These are phyloP conservation scores for Emberiza fucata DNA, from an alignment of 2,113 vertebrate species.

Conservation along the genomic window DNA sequence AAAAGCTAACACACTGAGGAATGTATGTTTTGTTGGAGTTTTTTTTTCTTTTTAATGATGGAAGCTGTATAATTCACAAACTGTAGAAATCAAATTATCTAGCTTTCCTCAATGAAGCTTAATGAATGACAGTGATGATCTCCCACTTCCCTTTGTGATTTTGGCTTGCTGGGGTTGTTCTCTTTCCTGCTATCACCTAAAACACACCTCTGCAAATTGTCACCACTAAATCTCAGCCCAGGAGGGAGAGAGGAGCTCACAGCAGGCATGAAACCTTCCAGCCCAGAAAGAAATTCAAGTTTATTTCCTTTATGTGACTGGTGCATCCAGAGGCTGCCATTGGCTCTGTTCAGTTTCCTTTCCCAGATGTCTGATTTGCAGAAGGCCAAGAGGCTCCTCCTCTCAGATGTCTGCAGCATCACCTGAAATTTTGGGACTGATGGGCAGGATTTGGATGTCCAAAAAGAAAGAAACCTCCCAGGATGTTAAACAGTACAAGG, in stretches of 20 bases:
- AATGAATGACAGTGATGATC: too few species aligned
- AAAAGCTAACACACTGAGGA: neutral
- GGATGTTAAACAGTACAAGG: neutral
- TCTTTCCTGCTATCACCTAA: neutral
- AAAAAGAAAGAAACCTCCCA: neutral
- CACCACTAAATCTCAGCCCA: neutral
- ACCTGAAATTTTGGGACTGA: neutral
- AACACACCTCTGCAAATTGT: neutral
- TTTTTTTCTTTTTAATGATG: neutral
- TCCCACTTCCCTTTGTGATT: neutral
- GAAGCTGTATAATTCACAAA: neutral
- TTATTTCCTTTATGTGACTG: neutral
- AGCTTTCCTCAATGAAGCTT: neutral
- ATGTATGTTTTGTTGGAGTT: rapidly evolving
- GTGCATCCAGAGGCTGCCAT: too few species aligned
- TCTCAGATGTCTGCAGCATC: neutral
- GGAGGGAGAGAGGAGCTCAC: neutral
- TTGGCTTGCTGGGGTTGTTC: neutral
- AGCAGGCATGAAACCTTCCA: neutral
- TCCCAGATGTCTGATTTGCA: neutral
- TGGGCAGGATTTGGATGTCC: neutral
- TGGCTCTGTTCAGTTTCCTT: neutral
- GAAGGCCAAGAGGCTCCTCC: neutral
- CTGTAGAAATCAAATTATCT: neutral
- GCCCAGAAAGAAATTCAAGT: neutral